Base-by-base conservation (phyloP, 53 echinoderm and acorn worm species). In the Patiria pectinifera region DNA sequence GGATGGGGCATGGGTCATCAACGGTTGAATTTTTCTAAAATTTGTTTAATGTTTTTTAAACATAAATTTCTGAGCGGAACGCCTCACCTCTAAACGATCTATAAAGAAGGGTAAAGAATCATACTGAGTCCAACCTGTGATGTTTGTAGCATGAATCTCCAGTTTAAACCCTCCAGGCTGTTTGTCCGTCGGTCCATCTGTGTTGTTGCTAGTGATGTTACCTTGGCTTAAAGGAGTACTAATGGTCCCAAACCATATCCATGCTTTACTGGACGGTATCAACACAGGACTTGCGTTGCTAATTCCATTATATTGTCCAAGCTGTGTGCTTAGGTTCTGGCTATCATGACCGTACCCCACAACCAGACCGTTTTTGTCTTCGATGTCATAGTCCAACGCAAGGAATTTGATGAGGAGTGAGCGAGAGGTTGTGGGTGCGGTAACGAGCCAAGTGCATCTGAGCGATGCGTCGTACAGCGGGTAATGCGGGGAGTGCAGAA, bases 391-490 rank as follows among this genome's bases (percentile, higher is more conserved):
- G 35, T 92, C 80, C 12, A 92, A 24, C 4, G 79, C 44, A 4
- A 78, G 45, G 24, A 86, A 92, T 48, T 92, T 92, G 63, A 92
- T 59, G 4, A 92, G 48, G 8, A 92, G 87, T 11, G 47, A 80
- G 15, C 9, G 60, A 15, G 72, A 47, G 5, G 45, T 46, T 0
- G 22, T 6, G 3, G 92, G 92, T 63, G 78, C 92, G 3, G 47
- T 48, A 59, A 80, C 86, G 7, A 78, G 23, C 92, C 92, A 92
- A 2, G 59, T 63, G 66, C 92, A 92, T 5, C 70, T 46, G 24
- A 92, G 6, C 4, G 45, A 43, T 2, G 62, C 66, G 22, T 83
- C 86, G 16, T 78, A 78, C 22, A n/a, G 35, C 6, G 92, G 92
- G 86, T 53, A 85, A 25, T 59, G 63, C 5, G 86, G 74, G 3